These are phyloP conservation scores for Enteromius trimaculatus DNA, from an alignment of 2,797 vertebrate genomes.

Conservation along the genomic window DNA sequence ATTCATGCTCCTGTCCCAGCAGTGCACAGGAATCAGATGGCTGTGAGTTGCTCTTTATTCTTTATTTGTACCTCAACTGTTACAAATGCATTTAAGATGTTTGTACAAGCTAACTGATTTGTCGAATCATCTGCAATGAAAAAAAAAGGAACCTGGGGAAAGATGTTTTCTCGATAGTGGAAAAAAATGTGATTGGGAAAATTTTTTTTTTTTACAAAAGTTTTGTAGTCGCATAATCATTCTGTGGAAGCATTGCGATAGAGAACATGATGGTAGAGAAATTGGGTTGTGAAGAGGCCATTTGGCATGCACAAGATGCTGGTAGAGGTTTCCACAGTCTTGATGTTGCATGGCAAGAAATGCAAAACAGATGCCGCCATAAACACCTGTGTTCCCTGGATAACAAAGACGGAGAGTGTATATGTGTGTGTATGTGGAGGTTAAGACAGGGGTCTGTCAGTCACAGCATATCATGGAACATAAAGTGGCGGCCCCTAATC, in stretches of 20 bases:
- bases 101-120: background rate
- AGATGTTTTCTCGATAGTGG: too few species aligned
- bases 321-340: slow-evolving; percentile 56
- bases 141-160: background rate
- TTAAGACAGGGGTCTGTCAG: slow-evolving; percentile 51
- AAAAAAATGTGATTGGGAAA: background rate
- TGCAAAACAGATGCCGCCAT: slow-evolving; percentile 77
- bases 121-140: background rate
- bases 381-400: slow-evolving; percentile 79
- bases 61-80: background rate
- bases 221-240: slow-evolving; percentile 24
- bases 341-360: slow-evolving; percentile 64
- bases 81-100: background rate
- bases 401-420: slow-evolving; percentile 59
- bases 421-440: slow-evolving; percentile 29
- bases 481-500: slow-evolving; percentile 73
- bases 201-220: too few species aligned
- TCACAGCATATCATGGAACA: slow-evolving; percentile 72
- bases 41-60: slow-evolving; percentile 85
- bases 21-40: slow-evolving; percentile 96
- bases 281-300: slow-evolving; percentile 22
- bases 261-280: slow-evolving; percentile 6
- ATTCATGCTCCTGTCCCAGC: slow-evolving; percentile 85
- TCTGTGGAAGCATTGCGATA: slow-evolving; percentile 2
- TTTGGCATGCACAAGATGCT: slow-evolving; percentile 62